phyloP scores from a whole-genome alignment of 2,888 invertebrate species.

The Tenthredo amoena region DNA sequence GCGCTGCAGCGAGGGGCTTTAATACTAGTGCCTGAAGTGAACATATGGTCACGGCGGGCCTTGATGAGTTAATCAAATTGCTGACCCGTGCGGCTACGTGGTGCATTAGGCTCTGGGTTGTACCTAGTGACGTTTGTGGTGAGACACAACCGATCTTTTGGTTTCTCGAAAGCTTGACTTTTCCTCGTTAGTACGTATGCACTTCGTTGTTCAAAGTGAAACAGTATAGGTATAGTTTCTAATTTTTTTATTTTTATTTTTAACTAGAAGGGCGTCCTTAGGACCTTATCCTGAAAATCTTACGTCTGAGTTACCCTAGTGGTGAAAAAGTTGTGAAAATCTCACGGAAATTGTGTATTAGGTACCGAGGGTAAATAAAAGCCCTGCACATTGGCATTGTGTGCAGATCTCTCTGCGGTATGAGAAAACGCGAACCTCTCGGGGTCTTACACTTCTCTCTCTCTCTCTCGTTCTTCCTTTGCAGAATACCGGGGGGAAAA shows the following conservation, averaged over 20 bases:
- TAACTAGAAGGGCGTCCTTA: neutral
- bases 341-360: neutral
- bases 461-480: no score
- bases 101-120: neutral
- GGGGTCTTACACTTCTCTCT: neutral
- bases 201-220: neutral
- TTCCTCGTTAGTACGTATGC: slow-evolving; percentile 35
- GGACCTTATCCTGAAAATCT: slow-evolving; percentile 4
- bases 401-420: neutral
- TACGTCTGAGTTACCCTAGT: neutral
- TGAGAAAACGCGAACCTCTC: neutral
- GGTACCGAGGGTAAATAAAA: neutral
- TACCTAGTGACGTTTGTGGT: neutral
- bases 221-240: slow-evolving; percentile 12
- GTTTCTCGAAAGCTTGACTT: neutral
- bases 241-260: neutral
- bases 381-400: neutral
- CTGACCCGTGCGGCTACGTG: slow-evolving; percentile 7
- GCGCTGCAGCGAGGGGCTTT: neutral
- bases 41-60: neutral
- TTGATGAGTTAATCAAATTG: slow-evolving; percentile 43
- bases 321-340: slow-evolving; percentile 27
- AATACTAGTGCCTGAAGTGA: neutral
- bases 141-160: neutral
- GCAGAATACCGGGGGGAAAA: neutral